Evolutionary conservation across 2,113 vertebrate genomes (phyloP).

Genomic region (Apeltes quadracus): DNA sequence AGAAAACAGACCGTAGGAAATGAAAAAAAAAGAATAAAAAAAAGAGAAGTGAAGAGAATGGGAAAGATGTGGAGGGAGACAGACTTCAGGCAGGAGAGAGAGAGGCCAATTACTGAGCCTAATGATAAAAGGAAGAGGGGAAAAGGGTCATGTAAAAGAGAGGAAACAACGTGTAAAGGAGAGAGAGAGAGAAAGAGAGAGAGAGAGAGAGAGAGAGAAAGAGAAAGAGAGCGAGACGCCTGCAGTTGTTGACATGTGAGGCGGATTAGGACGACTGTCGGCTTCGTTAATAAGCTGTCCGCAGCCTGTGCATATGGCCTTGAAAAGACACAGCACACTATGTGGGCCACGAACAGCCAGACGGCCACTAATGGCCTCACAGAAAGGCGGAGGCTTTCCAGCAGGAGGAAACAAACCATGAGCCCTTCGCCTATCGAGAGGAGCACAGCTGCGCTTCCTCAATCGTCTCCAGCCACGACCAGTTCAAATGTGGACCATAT

Average conservation of each 20-base stretch:
- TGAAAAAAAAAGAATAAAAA: background rate
- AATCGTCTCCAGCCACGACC: slow-evolving; percentile 15
- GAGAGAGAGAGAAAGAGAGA: slow-evolving; percentile 3
- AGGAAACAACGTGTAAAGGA: slow-evolving; percentile 15
- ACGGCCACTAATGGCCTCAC: slow-evolving; percentile 46
- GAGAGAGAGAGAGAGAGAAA: too few relatives aligned
- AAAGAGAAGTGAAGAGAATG: background rate
- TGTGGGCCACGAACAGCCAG: slow-evolving; percentile 23
- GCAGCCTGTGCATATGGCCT: slow-evolving; percentile 31
- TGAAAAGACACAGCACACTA: slow-evolving; percentile 40
- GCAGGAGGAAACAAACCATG: slow-evolving; percentile 25
- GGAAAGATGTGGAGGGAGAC: slow-evolving; percentile 1
- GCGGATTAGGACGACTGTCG: slow-evolving; percentile 37
- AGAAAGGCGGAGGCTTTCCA: slow-evolving; percentile 31
- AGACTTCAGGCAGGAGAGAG: slow-evolving; percentile 22
- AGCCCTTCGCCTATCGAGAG: slow-evolving; percentile 11
- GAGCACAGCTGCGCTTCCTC: slow-evolving; percentile 15
- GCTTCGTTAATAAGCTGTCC: slow-evolving; percentile 57
- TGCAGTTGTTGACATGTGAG: slow-evolving; percentile 39
- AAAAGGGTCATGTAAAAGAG: slow-evolving; percentile 12
- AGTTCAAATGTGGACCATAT: background rate
- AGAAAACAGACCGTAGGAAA: slow-evolving; percentile 24
- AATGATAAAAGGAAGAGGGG: slow-evolving; percentile 37
- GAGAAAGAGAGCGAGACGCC: background rate
- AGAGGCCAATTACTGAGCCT: slow-evolving; percentile 52